Evolutionary conservation across 1,140 invertebrate species (phyloP), one percentile per base, ranked within the genome.

Genomic region (Drosophila nikananu): DNA sequence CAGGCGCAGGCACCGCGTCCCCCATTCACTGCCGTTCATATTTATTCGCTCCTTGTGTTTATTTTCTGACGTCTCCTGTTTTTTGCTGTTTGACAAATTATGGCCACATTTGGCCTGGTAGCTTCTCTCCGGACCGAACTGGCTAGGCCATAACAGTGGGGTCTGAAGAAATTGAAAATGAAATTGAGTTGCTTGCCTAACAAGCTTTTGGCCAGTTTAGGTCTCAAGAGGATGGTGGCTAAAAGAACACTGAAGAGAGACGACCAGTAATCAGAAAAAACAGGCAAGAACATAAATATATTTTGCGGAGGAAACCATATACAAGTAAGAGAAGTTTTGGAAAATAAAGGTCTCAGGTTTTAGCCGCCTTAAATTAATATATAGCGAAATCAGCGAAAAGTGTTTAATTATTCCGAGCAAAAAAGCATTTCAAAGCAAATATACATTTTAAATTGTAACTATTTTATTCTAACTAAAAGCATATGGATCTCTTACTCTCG

Each of bases 141-240:
- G 39, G 48, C 49, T 39, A 39, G 41, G 39, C 61, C 54, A 60
- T 27, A 51, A 51, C 49, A 65, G 49, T 61, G 60, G 57, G 51
- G 62, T 79, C 70, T 79, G 70, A 79, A 67, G 80, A 82, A 86
- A 86, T 86, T 86, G 83, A 86, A 86, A 86, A 86, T 72, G 70
- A 86, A 86, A 86, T 86, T 86, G 83, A 86, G 83, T 82, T 86
- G 79, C 78, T 80, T 79, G 82, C 58, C 51, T 81, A 82, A 86
- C 83, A 86, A 86, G 83, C 79, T 79, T 77, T 82, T 77, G 65
- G 77, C 76, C 62, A 78, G 64, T 54, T 57, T 42, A 25, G 35
- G 62, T 55, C 59, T 67, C 79, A 79, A 79, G 83, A 25, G 32
- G 12, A 37, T 51, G 46, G 13, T 17, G 63, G 58, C 23, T 13